These are phyloP conservation scores for Dermolepida albohirtum DNA, from an alignment of 2,888 invertebrate genomes.

Conservation along the genomic window DNA sequence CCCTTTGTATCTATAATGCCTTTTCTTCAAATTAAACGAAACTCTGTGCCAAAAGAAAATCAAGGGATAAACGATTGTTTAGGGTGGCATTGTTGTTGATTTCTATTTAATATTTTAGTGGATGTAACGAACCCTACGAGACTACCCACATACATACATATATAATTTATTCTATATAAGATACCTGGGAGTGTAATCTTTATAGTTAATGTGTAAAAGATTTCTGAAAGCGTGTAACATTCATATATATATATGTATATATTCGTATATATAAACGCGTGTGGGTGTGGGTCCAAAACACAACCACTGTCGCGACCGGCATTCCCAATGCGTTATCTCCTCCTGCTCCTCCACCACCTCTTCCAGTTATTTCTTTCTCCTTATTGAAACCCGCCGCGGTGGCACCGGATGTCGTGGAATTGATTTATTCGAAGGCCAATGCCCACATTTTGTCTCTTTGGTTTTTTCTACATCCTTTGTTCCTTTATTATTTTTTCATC, in stretches of 20 bases:
- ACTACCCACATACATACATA: no score
- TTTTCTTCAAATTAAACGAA: no score
- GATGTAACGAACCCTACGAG: no score
- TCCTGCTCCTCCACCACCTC: slow-evolving; percentile 9
- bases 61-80: no score
- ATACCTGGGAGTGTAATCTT: slow-evolving; percentile 26
- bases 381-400: slow-evolving; percentile 40
- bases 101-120: no score
- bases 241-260: neutral
- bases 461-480: slow-evolving; percentile 35
- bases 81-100: no score
- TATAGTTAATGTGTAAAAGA: slow-evolving; percentile 24
- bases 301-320: slow-evolving; percentile 31
- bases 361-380: slow-evolving; percentile 23
- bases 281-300: slow-evolving; percentile 36
- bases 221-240: slow-evolving; percentile 19
- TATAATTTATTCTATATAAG: no score
- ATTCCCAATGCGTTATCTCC: slow-evolving; percentile 38
- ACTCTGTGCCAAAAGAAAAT: no score
- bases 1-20: no score
- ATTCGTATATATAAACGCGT: slow-evolving; percentile 21
- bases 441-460: slow-evolving; percentile 40
- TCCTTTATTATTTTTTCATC: slow-evolving; percentile 41
- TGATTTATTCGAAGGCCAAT: slow-evolving; percentile 46
- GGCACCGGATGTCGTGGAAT: slow-evolving; percentile 47